Conservation (phyloP, 2,113 vertebrate genomes). For the Marcusenius ussheri region DNA sequence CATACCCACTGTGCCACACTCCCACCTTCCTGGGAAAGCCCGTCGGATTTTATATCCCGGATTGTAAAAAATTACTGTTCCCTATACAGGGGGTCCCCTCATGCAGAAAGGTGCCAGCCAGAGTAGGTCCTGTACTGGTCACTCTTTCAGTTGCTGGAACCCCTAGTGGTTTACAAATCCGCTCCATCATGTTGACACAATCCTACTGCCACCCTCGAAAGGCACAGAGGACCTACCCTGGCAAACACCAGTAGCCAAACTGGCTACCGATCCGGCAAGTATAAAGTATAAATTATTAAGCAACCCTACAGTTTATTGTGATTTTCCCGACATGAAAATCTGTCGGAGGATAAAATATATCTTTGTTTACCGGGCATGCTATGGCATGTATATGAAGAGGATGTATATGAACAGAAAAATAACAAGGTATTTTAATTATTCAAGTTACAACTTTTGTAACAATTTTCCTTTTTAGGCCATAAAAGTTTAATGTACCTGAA, state of each 20-base stretch:
- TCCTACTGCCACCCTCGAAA: neutral
- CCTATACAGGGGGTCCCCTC: neutral
- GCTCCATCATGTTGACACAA: neutral
- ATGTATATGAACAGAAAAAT: neutral
- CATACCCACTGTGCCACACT: neutral
- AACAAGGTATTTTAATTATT: neutral
- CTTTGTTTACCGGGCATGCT: neutral
- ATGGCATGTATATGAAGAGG: neutral
- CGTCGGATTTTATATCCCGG: neutral
- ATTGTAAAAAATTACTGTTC: neutral
- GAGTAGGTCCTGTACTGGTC: neutral
- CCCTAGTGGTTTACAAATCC: neutral
- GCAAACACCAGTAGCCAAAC: neutral
- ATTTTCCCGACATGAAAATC: neutral
- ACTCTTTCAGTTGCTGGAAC: neutral
- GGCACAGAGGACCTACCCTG: neutral
- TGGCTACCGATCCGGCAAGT: neutral
- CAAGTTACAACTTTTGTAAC: neutral
- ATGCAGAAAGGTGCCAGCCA: neutral
- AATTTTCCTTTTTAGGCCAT: neutral
- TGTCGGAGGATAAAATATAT: neutral
- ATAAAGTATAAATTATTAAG: neutral
- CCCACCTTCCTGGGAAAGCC: neutral
- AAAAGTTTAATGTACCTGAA: conserved; percentile 3
- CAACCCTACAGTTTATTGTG: neutral